phyloP scores from a whole-genome alignment of 2,113 vertebrate species.

The Rhinogobius similis region DNA sequence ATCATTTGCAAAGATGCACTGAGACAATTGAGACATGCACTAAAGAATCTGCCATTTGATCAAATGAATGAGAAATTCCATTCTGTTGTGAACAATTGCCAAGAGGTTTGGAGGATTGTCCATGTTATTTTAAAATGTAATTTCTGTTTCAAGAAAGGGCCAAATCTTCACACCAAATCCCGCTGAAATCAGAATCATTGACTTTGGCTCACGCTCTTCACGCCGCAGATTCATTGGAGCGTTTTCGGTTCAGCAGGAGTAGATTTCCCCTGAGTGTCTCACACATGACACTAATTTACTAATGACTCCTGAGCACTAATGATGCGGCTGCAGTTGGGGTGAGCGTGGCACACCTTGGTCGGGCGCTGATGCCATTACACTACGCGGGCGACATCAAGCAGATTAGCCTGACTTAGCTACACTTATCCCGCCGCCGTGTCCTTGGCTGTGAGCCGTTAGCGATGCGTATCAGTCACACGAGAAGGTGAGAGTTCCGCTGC shows the following conservation, averaged over 20 bases:
- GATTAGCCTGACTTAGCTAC: slow-evolving; percentile 8
- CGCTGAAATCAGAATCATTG: neutral
- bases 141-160: no score
- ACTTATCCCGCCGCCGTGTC: neutral
- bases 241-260: neutral
- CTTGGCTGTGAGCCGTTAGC: slow-evolving; percentile 20
- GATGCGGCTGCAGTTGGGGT: slow-evolving; percentile 13
- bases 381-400: neutral
- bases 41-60: no score
- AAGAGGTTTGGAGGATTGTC: no score
- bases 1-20: no score
- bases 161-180: no score
- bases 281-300: slow-evolving; percentile 23
- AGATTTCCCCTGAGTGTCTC: neutral
- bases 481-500: neutral
- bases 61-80: no score
- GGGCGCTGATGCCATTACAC: slow-evolving; percentile 14
- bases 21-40: no score
- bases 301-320: slow-evolving; percentile 14
- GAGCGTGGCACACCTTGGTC: slow-evolving; percentile 7
- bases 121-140: no score
- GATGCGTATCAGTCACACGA: slow-evolving; percentile 9
- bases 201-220: slow-evolving; percentile 2
- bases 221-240: neutral
- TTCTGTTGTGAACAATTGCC: no score